Evolutionary conservation across 2,888 invertebrate genomes (phyloP).

Genomic region (Stenoptilia bipunctidactyla): DNA sequence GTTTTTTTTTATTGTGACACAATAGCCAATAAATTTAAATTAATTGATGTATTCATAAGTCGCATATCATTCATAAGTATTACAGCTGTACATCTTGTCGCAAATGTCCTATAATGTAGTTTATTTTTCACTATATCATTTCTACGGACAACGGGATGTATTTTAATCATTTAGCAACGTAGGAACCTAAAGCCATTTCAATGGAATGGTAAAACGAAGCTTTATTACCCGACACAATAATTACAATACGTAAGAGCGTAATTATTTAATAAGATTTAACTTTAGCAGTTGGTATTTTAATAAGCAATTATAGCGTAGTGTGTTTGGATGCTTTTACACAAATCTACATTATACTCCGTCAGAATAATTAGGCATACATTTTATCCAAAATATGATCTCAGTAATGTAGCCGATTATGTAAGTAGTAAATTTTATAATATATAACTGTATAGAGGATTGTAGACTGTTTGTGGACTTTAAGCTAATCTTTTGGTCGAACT

Average conservation of each 20-base stretch:
- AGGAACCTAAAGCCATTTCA: conserved; percentile 9
- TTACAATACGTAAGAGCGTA: conserved; percentile 51
- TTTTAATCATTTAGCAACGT: neutral
- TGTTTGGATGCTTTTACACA: conserved; percentile 69
- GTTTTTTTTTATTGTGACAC: no score
- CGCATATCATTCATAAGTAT: no score
- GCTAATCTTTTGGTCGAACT: no score
- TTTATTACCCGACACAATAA: conserved; percentile 57
- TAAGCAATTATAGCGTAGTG: conserved; percentile 51
- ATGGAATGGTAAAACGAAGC: conserved; percentile 28
- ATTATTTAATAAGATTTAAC: conserved; percentile 29
- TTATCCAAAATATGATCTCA: conserved; percentile 39
- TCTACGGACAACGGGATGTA: no score
- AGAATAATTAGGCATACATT: conserved; percentile 36
- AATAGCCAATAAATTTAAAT: no score
- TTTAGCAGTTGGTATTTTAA: conserved; percentile 21
- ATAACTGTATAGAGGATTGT: conserved; percentile 26
- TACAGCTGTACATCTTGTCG: no score
- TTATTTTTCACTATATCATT: no score
- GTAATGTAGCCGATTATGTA: conserved; percentile 17
- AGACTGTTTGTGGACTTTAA: conserved; percentile 12
- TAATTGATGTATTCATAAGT: no score
- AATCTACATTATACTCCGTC: conserved; percentile 1
- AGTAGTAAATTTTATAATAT: conserved; percentile 59
- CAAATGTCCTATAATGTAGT: no score